These are phyloP conservation scores for Gryon sp. DNA, from an alignment of 1,140 invertebrate genomes.

Conservation along the genomic window DNA sequence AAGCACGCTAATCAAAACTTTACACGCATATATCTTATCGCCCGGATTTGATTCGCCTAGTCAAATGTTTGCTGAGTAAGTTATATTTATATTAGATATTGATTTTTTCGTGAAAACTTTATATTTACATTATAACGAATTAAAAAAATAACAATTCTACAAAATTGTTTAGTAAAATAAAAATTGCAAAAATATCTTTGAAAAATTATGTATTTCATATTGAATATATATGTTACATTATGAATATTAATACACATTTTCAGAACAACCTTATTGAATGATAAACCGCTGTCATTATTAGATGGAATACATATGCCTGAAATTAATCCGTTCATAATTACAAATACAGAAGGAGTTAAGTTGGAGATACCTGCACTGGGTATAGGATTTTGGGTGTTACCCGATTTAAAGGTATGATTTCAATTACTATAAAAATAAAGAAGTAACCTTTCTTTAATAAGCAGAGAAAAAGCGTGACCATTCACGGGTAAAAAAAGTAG, in stretches of 20 bases:
- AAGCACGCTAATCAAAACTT: slow-evolving; percentile 64
- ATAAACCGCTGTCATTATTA: slow-evolving; percentile 73
- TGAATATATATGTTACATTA: too few relatives aligned
- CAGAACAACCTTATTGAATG: slow-evolving; percentile 80
- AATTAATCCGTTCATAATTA: slow-evolving; percentile 77
- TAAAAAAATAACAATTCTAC: too few relatives aligned
- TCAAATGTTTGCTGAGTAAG: slow-evolving; percentile 73
- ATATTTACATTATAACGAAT: too few relatives aligned
- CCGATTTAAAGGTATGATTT: slow-evolving; percentile 77
- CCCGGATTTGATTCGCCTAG: slow-evolving; percentile 69
- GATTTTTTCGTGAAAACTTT: too few relatives aligned
- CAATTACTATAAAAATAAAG: too few relatives aligned
- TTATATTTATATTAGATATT: slow-evolving; percentile 21
- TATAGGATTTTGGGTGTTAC: slow-evolving; percentile 82
- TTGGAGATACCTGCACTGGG: slow-evolving; percentile 79
- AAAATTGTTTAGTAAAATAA: too few relatives aligned
- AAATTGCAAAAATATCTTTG: too few relatives aligned
- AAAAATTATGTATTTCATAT: too few relatives aligned
- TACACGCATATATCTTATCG: slow-evolving; percentile 72
- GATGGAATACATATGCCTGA: slow-evolving; percentile 75
- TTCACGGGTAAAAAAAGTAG: too few relatives aligned
- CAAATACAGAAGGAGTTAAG: slow-evolving; percentile 74
- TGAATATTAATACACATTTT: slow-evolving; percentile 44
- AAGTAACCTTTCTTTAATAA: too few relatives aligned
- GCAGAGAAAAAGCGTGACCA: too few relatives aligned